These are phyloP conservation scores for Garra rufa DNA, from an alignment of 2,113 vertebrate genomes.

Conservation along the genomic window DNA sequence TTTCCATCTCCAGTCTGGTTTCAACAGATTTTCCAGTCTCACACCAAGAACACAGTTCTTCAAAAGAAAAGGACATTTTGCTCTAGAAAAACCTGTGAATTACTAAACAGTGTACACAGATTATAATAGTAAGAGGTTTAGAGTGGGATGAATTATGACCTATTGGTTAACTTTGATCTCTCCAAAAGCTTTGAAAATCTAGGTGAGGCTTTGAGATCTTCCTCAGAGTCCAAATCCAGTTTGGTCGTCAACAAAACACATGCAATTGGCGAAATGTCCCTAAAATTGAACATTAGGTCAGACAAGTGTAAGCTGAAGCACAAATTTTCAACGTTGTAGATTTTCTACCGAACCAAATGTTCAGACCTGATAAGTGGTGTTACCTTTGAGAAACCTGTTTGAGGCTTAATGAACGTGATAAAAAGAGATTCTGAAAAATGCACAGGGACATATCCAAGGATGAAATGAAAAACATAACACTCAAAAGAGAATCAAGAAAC, in stretches of 20 bases:
- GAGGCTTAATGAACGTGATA: not conserved
- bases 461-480: not conserved
- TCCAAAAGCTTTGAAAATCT: not conserved
- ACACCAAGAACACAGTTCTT: constrained; percentile 45
- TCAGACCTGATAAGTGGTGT: not conserved
- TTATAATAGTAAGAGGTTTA: not conserved
- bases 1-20: not conserved
- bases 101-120: not conserved
- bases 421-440: constrained; percentile 1
- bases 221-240: not conserved
- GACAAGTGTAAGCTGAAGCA: constrained; percentile 33
- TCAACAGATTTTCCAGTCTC: constrained; percentile 55
- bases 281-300: constrained; percentile 41
- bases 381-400: constrained; percentile 4
- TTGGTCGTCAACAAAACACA: constrained; percentile 1
- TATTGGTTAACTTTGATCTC: not conserved
- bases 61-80: constrained; percentile 57
- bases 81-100: not conserved
- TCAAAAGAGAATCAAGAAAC: constrained; percentile 62
- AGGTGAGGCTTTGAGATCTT: not conserved
- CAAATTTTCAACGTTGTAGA: not conserved
- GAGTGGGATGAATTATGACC: not conserved
- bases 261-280: constrained; percentile 21
- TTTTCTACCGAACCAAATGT: not conserved
- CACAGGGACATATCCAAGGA: not conserved